phyloP scores from a whole-genome alignment of 2,888 invertebrate genomes.

The Tuta absoluta region DNA sequence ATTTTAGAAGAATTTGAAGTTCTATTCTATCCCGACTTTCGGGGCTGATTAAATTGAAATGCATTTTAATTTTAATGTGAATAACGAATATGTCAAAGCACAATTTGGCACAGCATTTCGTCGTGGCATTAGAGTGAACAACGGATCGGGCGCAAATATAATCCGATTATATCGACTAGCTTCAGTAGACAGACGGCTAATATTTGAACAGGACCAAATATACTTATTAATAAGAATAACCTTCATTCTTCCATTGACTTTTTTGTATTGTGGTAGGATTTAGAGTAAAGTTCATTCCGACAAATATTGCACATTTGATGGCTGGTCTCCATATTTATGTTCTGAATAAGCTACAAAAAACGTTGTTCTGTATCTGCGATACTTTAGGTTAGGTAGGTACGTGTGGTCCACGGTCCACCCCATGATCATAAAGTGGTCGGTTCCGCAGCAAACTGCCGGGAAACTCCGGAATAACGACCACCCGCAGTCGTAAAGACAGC shows the following conservation, averaged over 20 bases:
- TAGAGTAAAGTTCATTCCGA: no score
- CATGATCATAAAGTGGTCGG: constrained; percentile 9
- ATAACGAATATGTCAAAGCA: constrained; percentile 11
- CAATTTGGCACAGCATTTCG: constrained; percentile 28
- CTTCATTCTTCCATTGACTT: no score
- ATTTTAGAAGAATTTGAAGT: neutral
- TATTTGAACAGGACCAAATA: constrained; percentile 41
- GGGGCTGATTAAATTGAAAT: constrained; percentile 6
- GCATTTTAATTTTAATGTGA: neutral
- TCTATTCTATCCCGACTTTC: neutral
- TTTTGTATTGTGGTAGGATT: no score
- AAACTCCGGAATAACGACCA: constrained; percentile 6
- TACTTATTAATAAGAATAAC: no score
- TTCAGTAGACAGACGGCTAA: constrained; percentile 36
- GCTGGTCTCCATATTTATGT: no score
- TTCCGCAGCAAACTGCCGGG: neutral
- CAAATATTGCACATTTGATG: no score
- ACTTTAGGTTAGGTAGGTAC: no score
- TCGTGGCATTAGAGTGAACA: constrained; percentile 43
- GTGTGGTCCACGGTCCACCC: constrained; percentile 2
- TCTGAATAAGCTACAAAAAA: neutral
- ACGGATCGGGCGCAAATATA: neutral
- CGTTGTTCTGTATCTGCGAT: neutral
- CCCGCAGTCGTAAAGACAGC: constrained; percentile 7
- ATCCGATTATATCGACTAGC: constrained; percentile 15